Base-by-base conservation (phyloP, 1,140 invertebrate genomes). In the Meloidogyne hapla region DNA sequence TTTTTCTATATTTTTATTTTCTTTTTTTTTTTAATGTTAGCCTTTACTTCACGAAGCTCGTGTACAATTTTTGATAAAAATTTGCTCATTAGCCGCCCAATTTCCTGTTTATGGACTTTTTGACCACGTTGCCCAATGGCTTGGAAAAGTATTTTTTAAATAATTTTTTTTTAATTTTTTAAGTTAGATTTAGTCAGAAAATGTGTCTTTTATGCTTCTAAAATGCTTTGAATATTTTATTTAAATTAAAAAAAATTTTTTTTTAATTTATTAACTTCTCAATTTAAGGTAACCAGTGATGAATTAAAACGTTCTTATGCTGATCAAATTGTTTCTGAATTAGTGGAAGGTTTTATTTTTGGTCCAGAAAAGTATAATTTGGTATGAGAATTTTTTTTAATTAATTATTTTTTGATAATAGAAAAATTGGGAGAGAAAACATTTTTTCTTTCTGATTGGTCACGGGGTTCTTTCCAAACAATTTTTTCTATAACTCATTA, bases 301-400 rank as follows among this genome's bases (percentile, higher is more conserved):
- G 71, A 73, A 5, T 33, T 73, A 26, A 73, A 73, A 21, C n/a
- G 71, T n/a, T 6, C 23, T 56, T 73, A 73, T 38, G 56, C 64
- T 12, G 71, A 73, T 25, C 42, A 61, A 63, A 73, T 73, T 12
- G 71, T 73, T 28, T 61, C 71, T 38, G 71, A 73, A 63, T 63
- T 73, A 56, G 71, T 73, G 10, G 71, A 73, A 25, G 71, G 71
- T 26, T 73, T 73, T 63, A 26, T 73, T 38, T 40, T 73, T 26
- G 28, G 56, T 10, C 48, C 71, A 4, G 25, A 26, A 25, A 26
- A 33, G 2, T 64, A 62, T 5, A 72, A 72, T 21, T 48, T 72
- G 28, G 69, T 62, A 48, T 70, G 10, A 28, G n/a, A n/a, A n/a
- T n/a, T n/a, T n/a, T n/a, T n/a, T 28, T 66, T 38, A 68, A 38